A percentile compares a stretch with the other conserved stretches of the same genome.
Conservation (phyloP, 2,888 invertebrate genomes). For the Parochlus steinenii region DNA sequence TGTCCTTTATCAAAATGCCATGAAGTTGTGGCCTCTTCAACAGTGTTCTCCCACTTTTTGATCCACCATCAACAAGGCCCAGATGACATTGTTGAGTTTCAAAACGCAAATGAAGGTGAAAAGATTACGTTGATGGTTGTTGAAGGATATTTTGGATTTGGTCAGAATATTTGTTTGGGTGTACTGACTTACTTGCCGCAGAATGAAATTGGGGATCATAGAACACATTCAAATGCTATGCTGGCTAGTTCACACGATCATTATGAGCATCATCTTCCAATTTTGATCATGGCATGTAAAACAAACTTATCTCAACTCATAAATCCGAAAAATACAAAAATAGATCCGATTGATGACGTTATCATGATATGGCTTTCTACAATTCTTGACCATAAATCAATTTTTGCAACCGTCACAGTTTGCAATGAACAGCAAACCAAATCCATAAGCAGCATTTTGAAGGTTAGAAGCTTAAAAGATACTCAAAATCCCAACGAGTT, state of each 20-base stretch:
- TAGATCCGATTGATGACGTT: conserved; percentile 4
- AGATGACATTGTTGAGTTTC: background rate
- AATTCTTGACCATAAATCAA: background rate
- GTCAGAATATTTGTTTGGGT: background rate
- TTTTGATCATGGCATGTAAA: conserved; percentile 4
- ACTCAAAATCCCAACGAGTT: conserved; percentile 2
- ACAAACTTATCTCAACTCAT: background rate
- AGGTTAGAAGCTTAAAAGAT: background rate
- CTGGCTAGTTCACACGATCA: background rate
- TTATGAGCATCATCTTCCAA: conserved; percentile 2
- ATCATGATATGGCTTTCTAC: conserved; percentile 1
- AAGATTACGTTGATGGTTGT: conserved; percentile 1
- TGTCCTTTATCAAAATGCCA: conserved; percentile 1
- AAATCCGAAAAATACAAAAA: background rate
- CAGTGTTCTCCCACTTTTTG: conserved; percentile 1
- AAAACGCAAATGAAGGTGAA: conserved; percentile 1
- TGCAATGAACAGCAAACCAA: conserved; percentile 4
- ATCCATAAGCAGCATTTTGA: background rate
- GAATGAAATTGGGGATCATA: no score
- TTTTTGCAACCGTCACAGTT: conserved; percentile 1
- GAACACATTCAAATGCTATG: conserved; percentile 5
- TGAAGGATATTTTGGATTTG: background rate
- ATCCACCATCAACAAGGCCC: background rate
- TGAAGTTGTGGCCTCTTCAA: conserved; percentile 1
- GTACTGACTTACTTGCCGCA: background rate